Percentiles rank a stretch among this genome's conserved stretches.
Conservation (phyloP, 2,888 invertebrate genomes). For the Dysmachus trigonus region DNA sequence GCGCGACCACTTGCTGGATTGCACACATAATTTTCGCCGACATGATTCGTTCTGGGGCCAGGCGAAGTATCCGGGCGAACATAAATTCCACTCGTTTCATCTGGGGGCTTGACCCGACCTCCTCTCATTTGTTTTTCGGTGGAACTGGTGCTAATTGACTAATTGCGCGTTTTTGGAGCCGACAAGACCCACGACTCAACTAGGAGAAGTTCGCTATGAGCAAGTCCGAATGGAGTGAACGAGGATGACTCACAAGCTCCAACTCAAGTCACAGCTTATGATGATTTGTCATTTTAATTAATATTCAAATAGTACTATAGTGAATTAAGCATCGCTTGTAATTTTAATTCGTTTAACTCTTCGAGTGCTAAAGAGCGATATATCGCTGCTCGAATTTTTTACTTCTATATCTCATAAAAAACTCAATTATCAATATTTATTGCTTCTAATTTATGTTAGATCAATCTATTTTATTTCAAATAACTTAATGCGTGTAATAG, state of each 20-base stretch:
- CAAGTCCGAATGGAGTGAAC: background rate
- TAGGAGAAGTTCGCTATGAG: background rate
- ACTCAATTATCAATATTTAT: too few relatives aligned
- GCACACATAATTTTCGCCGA: background rate
- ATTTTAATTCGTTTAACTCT: too few relatives aligned
- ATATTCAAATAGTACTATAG: background rate
- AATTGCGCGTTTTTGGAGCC: background rate
- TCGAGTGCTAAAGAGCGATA: too few relatives aligned
- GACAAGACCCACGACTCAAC: background rate
- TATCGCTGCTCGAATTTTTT: too few relatives aligned
- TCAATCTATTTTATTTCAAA: too few relatives aligned
- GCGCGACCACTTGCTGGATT: background rate
- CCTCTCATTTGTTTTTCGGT: background rate
- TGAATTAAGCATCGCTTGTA: background rate
- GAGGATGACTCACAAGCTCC: background rate
- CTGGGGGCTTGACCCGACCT: background rate
- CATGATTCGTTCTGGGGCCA: background rate
- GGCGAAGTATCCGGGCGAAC: background rate
- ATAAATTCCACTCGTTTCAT: background rate
- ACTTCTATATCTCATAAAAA: too few relatives aligned
- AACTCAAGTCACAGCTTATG: background rate
- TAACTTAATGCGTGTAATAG: too few relatives aligned
- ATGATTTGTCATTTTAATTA: background rate
- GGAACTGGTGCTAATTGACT: background rate
- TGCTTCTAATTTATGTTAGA: too few relatives aligned